phyloP scores from a whole-genome alignment of 2,888 invertebrate species.

The Protonemura montana region DNA sequence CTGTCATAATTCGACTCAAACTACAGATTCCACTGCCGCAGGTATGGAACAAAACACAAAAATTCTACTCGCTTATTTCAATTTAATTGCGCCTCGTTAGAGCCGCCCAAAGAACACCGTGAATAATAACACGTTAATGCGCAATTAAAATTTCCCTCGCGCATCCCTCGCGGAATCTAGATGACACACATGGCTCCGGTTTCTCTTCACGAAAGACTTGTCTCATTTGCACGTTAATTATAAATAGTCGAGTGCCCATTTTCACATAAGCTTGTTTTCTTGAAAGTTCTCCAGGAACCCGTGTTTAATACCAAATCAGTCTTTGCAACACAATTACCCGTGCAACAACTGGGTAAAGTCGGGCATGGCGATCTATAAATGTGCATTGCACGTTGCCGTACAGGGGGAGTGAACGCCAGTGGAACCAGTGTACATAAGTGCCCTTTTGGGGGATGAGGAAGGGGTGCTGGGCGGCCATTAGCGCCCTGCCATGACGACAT shows the following conservation, averaged over 20 bases:
- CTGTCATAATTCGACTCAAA: too few species aligned
- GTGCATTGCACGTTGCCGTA: background rate
- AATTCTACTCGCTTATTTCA: too few species aligned
- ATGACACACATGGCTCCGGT: too few species aligned
- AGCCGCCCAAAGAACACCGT: too few species aligned
- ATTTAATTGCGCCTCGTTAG: too few species aligned
- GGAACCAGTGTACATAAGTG: background rate
- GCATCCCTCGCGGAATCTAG: too few species aligned
- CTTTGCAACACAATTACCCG: background rate
- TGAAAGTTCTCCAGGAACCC: background rate
- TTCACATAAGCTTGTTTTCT: background rate
- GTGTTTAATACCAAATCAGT: background rate
- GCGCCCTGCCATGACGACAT: conserved; percentile 42
- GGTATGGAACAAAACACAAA: too few species aligned
- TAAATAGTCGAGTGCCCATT: background rate
- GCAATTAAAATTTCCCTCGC: background rate
- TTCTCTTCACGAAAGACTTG: background rate
- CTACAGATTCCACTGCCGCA: too few species aligned
- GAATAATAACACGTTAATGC: too few species aligned
- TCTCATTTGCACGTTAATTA: background rate
- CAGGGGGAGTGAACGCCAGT: background rate
- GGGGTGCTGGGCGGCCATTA: conserved; percentile 42
- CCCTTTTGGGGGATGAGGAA: too few species aligned
- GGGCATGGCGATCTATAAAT: background rate
- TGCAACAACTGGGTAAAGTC: background rate